Evolutionary conservation across 2,888 invertebrate genomes (phyloP).

Genomic region (Charanyca ferruginea): DNA sequence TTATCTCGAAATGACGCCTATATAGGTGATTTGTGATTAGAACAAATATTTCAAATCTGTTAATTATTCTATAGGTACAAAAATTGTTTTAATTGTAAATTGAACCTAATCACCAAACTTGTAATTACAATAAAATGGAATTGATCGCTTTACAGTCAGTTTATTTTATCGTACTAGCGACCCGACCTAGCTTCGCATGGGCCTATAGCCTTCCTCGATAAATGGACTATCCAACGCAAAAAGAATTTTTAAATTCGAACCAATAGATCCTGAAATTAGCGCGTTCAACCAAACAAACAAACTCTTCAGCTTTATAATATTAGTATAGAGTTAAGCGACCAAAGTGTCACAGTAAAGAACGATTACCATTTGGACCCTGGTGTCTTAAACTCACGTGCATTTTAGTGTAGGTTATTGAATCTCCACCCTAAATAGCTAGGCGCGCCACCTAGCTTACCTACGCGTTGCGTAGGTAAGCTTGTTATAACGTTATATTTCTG

Average conservation of each 20-base stretch:
- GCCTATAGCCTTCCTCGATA: too few species aligned
- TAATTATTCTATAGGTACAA: background rate
- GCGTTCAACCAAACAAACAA: too few species aligned
- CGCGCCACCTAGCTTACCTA: too few species aligned
- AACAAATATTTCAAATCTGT: conserved; percentile 1
- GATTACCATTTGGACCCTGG: conserved; percentile 36
- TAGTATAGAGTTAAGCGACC: conserved; percentile 23
- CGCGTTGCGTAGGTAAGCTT: too few species aligned
- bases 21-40: background rate
- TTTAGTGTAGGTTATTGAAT: conserved; percentile 38
- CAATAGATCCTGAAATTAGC: too few species aligned
- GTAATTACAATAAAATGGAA: conserved; percentile 42
- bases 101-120: conserved; percentile 16
- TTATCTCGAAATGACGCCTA: background rate
- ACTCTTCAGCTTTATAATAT: too few species aligned
- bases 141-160: conserved; percentile 23
- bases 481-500: conserved; percentile 41
- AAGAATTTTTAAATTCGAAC: too few species aligned
- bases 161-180: conserved; percentile 31
- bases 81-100: conserved; percentile 17
- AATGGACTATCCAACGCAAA: too few species aligned
- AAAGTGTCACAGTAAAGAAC: conserved; percentile 47
- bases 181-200: too few species aligned
- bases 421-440: conserved; percentile 34
- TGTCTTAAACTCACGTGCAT: conserved; percentile 20